phyloP scores from a whole-genome alignment of 2,797 vertebrate genomes.

The Lophotriccus pileatus region DNA sequence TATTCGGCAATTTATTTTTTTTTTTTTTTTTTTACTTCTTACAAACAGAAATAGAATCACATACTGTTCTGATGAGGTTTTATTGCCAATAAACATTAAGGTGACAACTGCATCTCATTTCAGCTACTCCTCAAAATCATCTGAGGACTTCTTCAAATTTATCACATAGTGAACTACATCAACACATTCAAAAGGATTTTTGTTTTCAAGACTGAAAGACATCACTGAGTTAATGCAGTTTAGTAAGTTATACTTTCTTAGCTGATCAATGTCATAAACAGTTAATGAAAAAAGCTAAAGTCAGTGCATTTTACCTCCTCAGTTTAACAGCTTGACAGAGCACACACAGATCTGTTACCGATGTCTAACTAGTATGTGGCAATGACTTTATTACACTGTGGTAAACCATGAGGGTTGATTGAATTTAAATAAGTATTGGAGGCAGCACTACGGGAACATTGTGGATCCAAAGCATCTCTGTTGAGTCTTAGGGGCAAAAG shows the following conservation, averaged over 20 bases:
- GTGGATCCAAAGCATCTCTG: not conserved
- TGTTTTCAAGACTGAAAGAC: not conserved
- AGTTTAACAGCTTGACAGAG: not conserved
- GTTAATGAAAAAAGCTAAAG: not conserved
- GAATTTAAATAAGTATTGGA: not conserved
- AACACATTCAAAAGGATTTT: not conserved
- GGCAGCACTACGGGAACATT: not conserved
- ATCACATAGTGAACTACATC: not conserved
- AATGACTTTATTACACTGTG: not conserved
- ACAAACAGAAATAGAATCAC: not conserved
- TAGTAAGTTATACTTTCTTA: not conserved
- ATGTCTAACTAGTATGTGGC: not conserved
- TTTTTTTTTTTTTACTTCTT: not conserved
- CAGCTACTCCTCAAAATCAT: not conserved
- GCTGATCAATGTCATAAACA: not conserved
- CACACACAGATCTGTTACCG: not conserved
- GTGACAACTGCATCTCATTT: not conserved
- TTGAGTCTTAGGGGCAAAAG: not conserved
- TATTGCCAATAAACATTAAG: not conserved
- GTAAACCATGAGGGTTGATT: not conserved
- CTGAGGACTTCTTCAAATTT: not conserved
- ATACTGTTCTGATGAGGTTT: not conserved
- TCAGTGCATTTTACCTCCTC: not conserved
- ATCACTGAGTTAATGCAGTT: not conserved
- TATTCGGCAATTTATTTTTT: not conserved